Percentiles rank a stretch among this genome's conserved stretches.
Evolutionary conservation across 2,797 vertebrate species (phyloP).

Genomic region (Myotis pilosus): DNA sequence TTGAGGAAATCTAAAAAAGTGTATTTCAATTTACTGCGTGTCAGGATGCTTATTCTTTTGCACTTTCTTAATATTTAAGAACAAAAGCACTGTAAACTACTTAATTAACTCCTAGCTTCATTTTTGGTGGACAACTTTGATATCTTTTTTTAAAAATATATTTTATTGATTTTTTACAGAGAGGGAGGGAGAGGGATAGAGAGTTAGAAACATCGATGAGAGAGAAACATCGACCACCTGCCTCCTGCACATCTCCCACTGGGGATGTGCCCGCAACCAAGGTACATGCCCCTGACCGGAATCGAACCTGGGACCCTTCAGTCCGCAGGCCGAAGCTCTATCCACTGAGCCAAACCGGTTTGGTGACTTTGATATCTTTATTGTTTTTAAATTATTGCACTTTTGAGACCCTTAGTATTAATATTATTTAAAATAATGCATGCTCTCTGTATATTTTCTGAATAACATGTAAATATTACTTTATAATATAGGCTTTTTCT

Average conservation of each 20-base stretch:
- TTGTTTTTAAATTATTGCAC: not conserved
- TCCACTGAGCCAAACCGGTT: no score
- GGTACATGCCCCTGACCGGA: no score
- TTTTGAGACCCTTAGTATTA: not conserved
- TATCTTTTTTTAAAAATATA: not conserved
- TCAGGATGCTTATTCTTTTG: not conserved
- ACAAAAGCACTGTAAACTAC: not conserved
- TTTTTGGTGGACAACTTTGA: not conserved
- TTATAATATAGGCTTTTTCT: not conserved
- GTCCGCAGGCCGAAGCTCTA: no score
- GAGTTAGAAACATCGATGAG: no score
- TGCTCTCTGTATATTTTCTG: not conserved
- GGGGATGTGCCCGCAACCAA: no score
- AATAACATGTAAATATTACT: not conserved
- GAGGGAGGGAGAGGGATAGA: no score
- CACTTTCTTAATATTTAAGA: not conserved
- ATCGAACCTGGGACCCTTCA: no score
- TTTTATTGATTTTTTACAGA: no score
- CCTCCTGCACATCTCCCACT: no score
- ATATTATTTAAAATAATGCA: constrained; percentile 24
- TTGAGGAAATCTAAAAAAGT: not conserved
- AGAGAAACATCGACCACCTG: no score
- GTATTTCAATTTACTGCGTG: not conserved
- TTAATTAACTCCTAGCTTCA: not conserved
- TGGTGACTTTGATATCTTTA: not conserved